phyloP scores from a whole-genome alignment of 2,797 vertebrate genomes.

The Acrocephalus scirpaceus region DNA sequence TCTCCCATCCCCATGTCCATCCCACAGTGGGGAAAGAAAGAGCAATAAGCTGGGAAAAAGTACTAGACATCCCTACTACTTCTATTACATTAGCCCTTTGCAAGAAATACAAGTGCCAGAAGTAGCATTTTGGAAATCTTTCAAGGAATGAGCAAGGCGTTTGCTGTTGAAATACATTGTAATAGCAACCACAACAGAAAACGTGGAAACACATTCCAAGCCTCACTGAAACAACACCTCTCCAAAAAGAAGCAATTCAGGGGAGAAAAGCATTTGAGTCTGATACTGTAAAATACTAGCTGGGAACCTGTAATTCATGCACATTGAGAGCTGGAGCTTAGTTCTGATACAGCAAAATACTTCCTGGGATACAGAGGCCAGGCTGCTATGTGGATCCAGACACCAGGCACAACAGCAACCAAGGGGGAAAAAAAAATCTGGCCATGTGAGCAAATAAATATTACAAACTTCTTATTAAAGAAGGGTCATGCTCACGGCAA shows the following conservation, averaged over 20 bases:
- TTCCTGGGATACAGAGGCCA: not conserved
- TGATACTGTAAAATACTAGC: not conserved
- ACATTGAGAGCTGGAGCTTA: not conserved
- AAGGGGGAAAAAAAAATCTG: not conserved
- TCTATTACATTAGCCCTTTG: not conserved
- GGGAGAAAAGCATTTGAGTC: not conserved
- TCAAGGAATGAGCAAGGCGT: not conserved
- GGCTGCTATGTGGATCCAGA: not conserved
- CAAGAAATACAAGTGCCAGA: not conserved
- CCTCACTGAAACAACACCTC: not conserved
- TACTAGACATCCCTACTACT: not conserved
- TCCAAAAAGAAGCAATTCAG: not conserved
- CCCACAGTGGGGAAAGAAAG: not conserved
- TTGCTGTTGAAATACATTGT: not conserved
- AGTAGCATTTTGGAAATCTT: not conserved
- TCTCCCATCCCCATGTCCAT: not conserved
- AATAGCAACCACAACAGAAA: not conserved
- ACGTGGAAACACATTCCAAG: not conserved
- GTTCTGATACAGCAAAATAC: not conserved
- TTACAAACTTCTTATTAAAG: not conserved
- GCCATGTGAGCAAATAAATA: not conserved
- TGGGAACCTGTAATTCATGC: not conserved
- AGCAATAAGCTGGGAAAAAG: not conserved
- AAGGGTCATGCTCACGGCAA: not conserved
- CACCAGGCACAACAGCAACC: not conserved